Conservation (phyloP, 2,113 vertebrate genomes). For the Edolisoma coerulescens region DNA sequence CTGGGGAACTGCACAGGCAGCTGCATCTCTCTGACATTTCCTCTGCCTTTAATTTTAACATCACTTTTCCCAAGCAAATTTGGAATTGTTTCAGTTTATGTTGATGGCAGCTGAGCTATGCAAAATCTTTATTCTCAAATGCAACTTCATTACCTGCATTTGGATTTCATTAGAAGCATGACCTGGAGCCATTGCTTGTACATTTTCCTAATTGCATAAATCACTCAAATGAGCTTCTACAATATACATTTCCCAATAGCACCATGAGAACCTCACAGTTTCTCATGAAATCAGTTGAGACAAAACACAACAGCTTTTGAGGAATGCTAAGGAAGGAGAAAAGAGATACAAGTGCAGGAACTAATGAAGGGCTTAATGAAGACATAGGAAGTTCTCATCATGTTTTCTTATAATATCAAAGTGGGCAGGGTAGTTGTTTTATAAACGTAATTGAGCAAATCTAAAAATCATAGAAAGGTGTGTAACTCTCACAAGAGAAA, state of each 20-base stretch:
- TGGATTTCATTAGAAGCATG: conserved; percentile 23
- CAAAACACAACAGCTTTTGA: conserved; percentile 4
- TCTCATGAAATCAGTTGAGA: not conserved
- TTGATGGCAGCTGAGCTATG: not conserved
- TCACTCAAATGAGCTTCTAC: not conserved
- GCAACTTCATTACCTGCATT: conserved; percentile 8
- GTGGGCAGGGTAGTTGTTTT: not conserved
- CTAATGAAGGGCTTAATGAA: not conserved
- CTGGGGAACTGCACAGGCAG: not conserved
- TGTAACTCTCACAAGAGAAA: not conserved
- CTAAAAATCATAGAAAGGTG: not conserved
- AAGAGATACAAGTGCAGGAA: not conserved
- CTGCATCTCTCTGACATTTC: not conserved
- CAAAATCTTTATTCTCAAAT: conserved; percentile 8
- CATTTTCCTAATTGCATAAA: conserved; percentile 33
- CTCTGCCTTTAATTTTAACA: not conserved
- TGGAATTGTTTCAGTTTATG: not conserved
- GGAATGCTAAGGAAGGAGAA: not conserved
- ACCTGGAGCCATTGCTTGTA: not conserved
- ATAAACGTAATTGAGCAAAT: not conserved
- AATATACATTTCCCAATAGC: not conserved
- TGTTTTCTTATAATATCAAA: not conserved
- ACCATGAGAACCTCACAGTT: conserved; percentile 31
- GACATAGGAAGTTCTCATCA: not conserved
- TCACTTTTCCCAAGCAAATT: not conserved